phyloP scores from a whole-genome alignment of 92 coral and sea anemone genomes.

The Siderastrea siderea region DNA sequence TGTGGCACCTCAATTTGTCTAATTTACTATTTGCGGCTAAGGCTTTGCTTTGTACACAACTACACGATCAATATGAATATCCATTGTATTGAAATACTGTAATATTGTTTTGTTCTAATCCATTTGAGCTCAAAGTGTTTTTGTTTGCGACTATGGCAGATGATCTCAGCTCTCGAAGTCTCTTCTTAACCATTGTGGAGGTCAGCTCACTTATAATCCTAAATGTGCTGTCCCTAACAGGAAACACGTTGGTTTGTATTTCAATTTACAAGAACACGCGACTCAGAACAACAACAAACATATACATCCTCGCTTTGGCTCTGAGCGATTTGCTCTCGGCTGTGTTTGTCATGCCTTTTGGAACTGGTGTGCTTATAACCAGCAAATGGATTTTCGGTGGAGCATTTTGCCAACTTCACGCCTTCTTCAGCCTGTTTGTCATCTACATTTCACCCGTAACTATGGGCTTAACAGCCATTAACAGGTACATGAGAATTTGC shows the following conservation, averaged over 20 bases:
- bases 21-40: too few species aligned
- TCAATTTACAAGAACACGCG: constrained; percentile 23
- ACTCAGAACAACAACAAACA: constrained; percentile 26
- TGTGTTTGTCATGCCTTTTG: constrained; percentile 11
- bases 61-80: too few species aligned
- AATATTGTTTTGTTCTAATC: too few species aligned
- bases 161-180: constrained; percentile 6
- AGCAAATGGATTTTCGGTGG: constrained; percentile 14
- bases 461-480: constrained; percentile 22
- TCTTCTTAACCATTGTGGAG: constrained; percentile 10
- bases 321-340: constrained; percentile 15
- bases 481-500: constrained; percentile 4
- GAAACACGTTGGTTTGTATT: constrained; percentile 17
- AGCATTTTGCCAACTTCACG: constrained; percentile 17
- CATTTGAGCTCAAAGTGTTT: neutral
- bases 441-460: constrained; percentile 21
- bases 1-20: too few species aligned
- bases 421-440: constrained; percentile 23
- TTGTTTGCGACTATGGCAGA: neutral
- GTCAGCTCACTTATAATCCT: neutral
- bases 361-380: neutral
- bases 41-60: too few species aligned
- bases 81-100: too few species aligned
- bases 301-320: constrained; percentile 27
- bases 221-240: constrained; percentile 5